Percentiles rank a stretch among this genome's conserved stretches.
Evolutionary conservation across 2,113 vertebrate genomes (phyloP).

Genomic region (Trichomycterus rosablanca): DNA sequence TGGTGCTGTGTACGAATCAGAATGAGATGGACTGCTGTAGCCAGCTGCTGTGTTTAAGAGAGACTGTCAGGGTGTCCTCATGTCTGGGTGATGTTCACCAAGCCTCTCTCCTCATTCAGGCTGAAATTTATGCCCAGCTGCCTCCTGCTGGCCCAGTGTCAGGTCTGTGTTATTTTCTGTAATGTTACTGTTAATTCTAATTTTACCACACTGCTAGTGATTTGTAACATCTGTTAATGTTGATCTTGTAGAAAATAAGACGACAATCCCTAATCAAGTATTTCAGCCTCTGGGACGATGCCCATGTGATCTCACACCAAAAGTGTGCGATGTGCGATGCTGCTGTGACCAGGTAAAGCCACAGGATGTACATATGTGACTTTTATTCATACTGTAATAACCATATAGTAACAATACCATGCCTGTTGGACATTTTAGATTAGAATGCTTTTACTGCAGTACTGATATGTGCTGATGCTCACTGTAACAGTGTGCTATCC

Average conservation of each 20-base stretch:
- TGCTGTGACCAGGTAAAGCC: slow-evolving; percentile 86
- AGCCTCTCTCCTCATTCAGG: slow-evolving; percentile 79
- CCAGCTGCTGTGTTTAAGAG: slow-evolving; percentile 68
- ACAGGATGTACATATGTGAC: too few species aligned
- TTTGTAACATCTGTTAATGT: too few species aligned
- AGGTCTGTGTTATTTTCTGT: slow-evolving; percentile 46
- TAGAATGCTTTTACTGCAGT: too few species aligned
- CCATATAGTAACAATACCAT: too few species aligned
- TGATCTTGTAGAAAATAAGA: slow-evolving; percentile 72
- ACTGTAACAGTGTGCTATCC: too few species aligned
- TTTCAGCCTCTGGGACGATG: slow-evolving; percentile 86
- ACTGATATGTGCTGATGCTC: too few species aligned
- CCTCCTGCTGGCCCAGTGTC: slow-evolving; percentile 60
- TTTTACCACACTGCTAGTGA: too few species aligned
- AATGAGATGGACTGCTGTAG: slow-evolving; percentile 66
- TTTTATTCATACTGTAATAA: too few species aligned
- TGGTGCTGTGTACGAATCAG: slow-evolving; percentile 63
- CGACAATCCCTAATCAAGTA: slow-evolving; percentile 78
- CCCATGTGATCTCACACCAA: slow-evolving; percentile 80
- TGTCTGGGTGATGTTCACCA: slow-evolving; percentile 55
- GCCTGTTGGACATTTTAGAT: too few species aligned
- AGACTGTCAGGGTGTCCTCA: slow-evolving; percentile 76
- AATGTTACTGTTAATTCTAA: neutral
- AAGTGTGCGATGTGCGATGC: slow-evolving; percentile 80
- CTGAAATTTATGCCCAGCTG: slow-evolving; percentile 72